A percentile compares a stretch with the other conserved stretches of the same genome.
Evolutionary conservation across 2,888 invertebrate species (phyloP).

Genomic region (Rambutsinella grinnellia): DNA sequence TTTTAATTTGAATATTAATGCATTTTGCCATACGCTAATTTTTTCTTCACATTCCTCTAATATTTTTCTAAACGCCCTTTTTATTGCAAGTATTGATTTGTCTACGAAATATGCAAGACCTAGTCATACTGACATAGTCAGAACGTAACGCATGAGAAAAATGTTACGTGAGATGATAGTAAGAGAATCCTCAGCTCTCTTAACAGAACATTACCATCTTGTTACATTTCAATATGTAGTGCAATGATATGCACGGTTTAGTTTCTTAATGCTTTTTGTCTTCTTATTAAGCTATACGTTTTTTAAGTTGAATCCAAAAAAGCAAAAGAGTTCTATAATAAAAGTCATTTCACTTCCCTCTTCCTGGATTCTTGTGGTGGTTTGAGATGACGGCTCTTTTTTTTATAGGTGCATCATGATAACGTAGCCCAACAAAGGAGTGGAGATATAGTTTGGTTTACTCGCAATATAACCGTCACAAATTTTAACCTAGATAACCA

Average conservation of each 20-base stretch:
- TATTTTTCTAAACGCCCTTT: slow-evolving; percentile 2
- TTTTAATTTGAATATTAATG: too few species aligned
- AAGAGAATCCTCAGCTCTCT: background rate
- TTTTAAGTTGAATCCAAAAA: slow-evolving; percentile 33
- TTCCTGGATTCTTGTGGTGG: slow-evolving; percentile 57
- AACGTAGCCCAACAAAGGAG: background rate
- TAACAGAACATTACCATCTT: too few species aligned
- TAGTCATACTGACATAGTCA: slow-evolving; percentile 47
- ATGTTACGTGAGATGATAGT: too few species aligned
- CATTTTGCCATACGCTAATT: too few species aligned
- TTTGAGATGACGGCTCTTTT: background rate
- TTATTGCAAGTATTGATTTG: slow-evolving; percentile 22
- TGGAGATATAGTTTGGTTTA: background rate
- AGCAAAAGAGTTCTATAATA: slow-evolving; percentile 23
- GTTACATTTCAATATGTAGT: background rate
- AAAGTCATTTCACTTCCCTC: slow-evolving; percentile 54
- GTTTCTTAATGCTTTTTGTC: slow-evolving; percentile 33
- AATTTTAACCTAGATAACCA: background rate
- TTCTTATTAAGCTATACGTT: slow-evolving; percentile 3
- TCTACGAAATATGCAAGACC: slow-evolving; percentile 29
- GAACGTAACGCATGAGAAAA: too few species aligned
- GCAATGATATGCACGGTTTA: slow-evolving; percentile 31
- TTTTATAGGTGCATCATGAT: background rate
- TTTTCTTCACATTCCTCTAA: too few species aligned
- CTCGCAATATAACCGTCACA: background rate